These are phyloP conservation scores for Cheilosia vulpina DNA, from an alignment of 2,888 invertebrate genomes.

Conservation along the genomic window DNA sequence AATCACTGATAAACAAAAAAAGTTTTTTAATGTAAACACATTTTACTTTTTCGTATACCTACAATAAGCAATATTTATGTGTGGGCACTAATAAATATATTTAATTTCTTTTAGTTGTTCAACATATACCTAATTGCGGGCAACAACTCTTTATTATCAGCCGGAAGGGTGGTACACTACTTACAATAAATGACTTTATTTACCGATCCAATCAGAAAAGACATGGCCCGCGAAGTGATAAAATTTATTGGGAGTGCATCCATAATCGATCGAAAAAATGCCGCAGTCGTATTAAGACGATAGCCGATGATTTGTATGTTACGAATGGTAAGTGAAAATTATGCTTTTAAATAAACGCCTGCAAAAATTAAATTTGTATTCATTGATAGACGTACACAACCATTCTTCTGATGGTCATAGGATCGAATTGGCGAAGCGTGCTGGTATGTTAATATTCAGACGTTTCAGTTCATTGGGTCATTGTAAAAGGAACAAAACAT, in stretches of 20 bases:
- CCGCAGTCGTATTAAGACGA: slow-evolving; percentile 82
- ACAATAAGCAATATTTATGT: not conserved
- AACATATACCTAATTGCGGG: slow-evolving; percentile 81
- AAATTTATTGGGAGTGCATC: slow-evolving; percentile 84
- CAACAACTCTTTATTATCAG: slow-evolving; percentile 82
- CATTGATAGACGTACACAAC: slow-evolving; percentile 81
- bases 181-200: slow-evolving; percentile 82
- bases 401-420: slow-evolving; percentile 81
- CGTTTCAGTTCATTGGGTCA: slow-evolving; percentile 80
- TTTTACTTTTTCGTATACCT: not conserved
- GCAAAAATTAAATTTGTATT: not conserved
- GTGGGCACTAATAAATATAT: slow-evolving; percentile 7
- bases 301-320: slow-evolving; percentile 82
- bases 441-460: slow-evolving; percentile 81
- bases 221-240: slow-evolving; percentile 81
- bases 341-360: not conserved
- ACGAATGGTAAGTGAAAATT: slow-evolving; percentile 80
- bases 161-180: slow-evolving; percentile 82
- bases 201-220: slow-evolving; percentile 83
- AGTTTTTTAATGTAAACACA: not conserved
- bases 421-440: slow-evolving; percentile 80
- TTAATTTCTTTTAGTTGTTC: slow-evolving; percentile 78
- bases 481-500: slow-evolving; percentile 44
- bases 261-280: slow-evolving; percentile 83
- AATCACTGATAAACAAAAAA: too few relatives aligned